Evolutionary conservation across 2,113 vertebrate species (phyloP).

Genomic region (Glaucidium brasilianum): DNA sequence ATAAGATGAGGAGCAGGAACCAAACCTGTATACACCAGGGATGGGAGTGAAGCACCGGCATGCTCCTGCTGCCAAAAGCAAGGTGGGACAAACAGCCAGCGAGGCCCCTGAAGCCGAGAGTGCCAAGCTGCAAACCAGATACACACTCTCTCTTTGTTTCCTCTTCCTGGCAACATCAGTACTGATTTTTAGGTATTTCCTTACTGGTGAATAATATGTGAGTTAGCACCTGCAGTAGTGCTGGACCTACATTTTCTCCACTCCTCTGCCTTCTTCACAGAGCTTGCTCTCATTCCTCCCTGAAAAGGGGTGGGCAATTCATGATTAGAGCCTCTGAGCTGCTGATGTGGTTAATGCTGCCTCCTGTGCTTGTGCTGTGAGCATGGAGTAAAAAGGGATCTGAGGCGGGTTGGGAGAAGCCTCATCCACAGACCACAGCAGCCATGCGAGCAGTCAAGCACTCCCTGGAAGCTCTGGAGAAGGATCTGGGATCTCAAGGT

Average conservation of each 20-base stretch:
- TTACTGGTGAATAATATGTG: neutral
- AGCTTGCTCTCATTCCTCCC: neutral
- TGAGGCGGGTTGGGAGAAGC: neutral
- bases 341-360: neutral
- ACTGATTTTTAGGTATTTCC: neutral
- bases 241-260: neutral
- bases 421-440: neutral
- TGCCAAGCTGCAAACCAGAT: neutral
- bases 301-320: neutral
- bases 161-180: neutral
- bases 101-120: accelerated
- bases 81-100: neutral
- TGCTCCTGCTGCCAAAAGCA: neutral
- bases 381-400: neutral
- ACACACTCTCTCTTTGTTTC: neutral
- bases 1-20: accelerated
- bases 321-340: neutral
- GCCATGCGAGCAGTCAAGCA: neutral
- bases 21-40: neutral
- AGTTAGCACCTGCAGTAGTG: neutral
- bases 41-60: neutral
- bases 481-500: neutral
- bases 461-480: neutral
- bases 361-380: neutral
- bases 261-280: neutral